Evolutionary conservation across 2,797 vertebrate species (phyloP).

Genomic region (Zalophus californianus): DNA sequence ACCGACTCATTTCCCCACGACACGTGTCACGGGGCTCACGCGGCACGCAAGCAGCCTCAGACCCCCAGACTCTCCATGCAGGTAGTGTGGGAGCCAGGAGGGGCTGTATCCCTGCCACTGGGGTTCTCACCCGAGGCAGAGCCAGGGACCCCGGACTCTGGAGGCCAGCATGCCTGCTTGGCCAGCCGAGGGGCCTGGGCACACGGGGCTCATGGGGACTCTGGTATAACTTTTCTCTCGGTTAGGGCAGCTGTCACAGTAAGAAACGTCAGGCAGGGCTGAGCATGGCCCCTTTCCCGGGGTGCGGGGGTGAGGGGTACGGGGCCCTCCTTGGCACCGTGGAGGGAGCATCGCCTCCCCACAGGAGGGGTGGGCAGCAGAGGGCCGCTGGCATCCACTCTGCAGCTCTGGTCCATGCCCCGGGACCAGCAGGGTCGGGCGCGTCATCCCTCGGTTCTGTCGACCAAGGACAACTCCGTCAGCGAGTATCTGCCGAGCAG

Average conservation of each 20-base stretch:
- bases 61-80: background rate
- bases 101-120: background rate
- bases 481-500: fast-evolving
- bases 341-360: background rate
- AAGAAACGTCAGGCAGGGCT: fast-evolving
- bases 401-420: fast-evolving
- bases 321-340: background rate
- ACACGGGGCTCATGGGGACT: background rate
- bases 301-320: fast-evolving
- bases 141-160: background rate
- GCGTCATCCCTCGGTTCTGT: fast-evolving
- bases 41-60: fast-evolving
- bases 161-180: too few species aligned
- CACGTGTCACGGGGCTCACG: fast-evolving
- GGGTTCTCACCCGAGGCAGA: background rate
- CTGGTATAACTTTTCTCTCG: fast-evolving
- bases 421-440: background rate
- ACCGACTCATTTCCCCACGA: fast-evolving
- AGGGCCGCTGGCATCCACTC: fast-evolving
- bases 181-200: background rate
- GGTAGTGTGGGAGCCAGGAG: fast-evolving
- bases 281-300: fast-evolving
- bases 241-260: fast-evolving
- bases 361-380: fast-evolving
- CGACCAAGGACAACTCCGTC: fast-evolving